Conservation (phyloP, 2,888 invertebrate species). For the Lasioglossum villosulum region DNA sequence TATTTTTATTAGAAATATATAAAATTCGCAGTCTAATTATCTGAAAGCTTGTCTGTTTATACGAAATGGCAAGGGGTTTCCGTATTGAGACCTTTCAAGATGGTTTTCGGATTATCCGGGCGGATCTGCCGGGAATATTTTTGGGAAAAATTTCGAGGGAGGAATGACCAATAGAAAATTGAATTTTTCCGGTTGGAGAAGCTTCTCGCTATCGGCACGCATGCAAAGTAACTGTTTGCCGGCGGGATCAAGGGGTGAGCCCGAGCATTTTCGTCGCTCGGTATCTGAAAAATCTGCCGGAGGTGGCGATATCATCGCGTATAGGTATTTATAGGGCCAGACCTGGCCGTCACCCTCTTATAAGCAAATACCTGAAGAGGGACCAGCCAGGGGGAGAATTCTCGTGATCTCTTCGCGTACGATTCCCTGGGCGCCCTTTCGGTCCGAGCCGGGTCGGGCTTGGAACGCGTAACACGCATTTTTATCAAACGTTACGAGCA, state of each 20-base stretch:
- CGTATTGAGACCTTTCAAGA: not conserved
- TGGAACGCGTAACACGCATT: conserved; percentile 84
- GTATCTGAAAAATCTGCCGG: conserved; percentile 65
- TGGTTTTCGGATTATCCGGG: not conserved
- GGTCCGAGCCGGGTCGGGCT: conserved; percentile 77
- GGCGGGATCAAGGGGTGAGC: no score
- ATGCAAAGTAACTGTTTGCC: not conserved
- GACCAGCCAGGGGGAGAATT: conserved; percentile 80
- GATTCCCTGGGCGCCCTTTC: conserved; percentile 83
- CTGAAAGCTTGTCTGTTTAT: not conserved
- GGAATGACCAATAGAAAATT: not conserved
- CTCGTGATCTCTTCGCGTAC: conserved; percentile 83
- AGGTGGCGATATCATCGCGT: conserved; percentile 61
- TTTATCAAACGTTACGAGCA: conserved; percentile 85
- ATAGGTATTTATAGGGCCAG: conserved; percentile 70
- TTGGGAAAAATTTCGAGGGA: not conserved
- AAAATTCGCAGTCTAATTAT: no score
- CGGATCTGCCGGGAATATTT: not conserved
- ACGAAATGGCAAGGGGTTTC: not conserved
- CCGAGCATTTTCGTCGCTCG: not conserved
- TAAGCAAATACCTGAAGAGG: conserved; percentile 71
- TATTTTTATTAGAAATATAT: no score
- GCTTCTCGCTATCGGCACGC: not conserved
- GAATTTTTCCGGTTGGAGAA: not conserved
- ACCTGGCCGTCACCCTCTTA: conserved; percentile 72